These are phyloP conservation scores for Boulengeromyrus knoepffleri DNA, from an alignment of 2,113 vertebrate species.

Conservation along the genomic window DNA sequence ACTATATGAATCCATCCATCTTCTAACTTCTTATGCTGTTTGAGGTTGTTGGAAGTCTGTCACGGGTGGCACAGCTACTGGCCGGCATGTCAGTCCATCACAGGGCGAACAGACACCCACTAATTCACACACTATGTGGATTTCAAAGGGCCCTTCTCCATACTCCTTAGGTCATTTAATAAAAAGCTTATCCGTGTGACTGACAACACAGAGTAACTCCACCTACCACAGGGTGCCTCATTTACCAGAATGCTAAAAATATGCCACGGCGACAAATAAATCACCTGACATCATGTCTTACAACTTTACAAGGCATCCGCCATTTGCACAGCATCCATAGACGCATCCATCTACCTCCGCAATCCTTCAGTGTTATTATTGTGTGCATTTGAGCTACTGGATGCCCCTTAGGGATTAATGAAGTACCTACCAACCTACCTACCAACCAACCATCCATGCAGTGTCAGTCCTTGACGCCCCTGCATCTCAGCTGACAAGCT, in stretches of 20 bases:
- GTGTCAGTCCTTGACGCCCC: not conserved
- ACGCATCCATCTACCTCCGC: too few relatives aligned
- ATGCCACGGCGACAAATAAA: not conserved
- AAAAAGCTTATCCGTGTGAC: not conserved
- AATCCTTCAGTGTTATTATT: too few relatives aligned
- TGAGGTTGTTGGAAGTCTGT: not conserved
- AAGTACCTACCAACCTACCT: too few relatives aligned
- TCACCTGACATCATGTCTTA: not conserved
- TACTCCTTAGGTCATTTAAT: not conserved
- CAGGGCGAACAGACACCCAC: not conserved
- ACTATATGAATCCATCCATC: not conserved
- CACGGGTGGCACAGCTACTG: too few relatives aligned
- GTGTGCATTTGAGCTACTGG: too few relatives aligned
- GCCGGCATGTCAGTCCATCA: not conserved
- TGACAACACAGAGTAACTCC: not conserved
- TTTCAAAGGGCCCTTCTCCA: not conserved
- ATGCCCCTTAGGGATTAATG: too few relatives aligned
- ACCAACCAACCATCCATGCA: too few relatives aligned
- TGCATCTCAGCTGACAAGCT: not conserved
- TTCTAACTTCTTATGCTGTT: not conserved
- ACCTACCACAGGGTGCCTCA: not conserved
- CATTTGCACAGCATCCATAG: too few relatives aligned
- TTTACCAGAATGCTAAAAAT: not conserved
- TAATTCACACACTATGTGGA: not conserved
- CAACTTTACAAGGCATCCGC: too few relatives aligned